Evolutionary conservation across 2,888 invertebrate genomes (phyloP).

Genomic region (Cantharis rustica): DNA sequence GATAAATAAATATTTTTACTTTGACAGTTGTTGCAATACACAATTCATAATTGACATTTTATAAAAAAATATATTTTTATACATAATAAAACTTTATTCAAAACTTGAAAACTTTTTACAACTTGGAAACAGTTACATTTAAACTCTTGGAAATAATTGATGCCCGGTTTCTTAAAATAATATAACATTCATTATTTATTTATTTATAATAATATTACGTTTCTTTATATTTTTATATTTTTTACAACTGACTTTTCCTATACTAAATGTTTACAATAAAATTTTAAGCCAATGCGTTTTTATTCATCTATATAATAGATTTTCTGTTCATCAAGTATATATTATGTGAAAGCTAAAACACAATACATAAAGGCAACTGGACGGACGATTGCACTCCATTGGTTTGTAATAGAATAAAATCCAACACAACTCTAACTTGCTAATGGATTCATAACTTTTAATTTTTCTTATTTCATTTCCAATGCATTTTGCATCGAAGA

Average conservation of each 20-base stretch:
- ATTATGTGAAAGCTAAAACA: conserved; percentile 16
- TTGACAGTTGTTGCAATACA: background rate
- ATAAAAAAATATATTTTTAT: background rate
- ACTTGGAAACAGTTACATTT: background rate
- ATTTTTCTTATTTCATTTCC: conserved; percentile 42
- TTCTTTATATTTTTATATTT: background rate
- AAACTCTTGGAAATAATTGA: background rate
- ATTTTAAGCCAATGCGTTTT: conserved; percentile 6
- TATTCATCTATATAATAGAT: conserved; percentile 15
- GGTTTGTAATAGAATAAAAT: conserved; percentile 43
- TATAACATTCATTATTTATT: no score
- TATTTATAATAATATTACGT: no score
- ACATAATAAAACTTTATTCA: background rate
- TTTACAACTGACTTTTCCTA: background rate
- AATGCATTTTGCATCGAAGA: conserved; percentile 33
- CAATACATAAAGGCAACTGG: conserved; percentile 34
- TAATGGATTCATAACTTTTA: conserved; percentile 50
- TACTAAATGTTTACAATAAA: background rate
- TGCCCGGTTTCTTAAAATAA: background rate
- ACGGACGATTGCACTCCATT: conserved; percentile 42
- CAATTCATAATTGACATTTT: background rate
- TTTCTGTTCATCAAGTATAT: conserved; percentile 29
- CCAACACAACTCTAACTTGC: conserved; percentile 42
- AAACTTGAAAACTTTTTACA: background rate
- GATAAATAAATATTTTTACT: background rate